Evolutionary conservation across 1,140 invertebrate species (phyloP).

Genomic region (Brachionus plicatilis): DNA sequence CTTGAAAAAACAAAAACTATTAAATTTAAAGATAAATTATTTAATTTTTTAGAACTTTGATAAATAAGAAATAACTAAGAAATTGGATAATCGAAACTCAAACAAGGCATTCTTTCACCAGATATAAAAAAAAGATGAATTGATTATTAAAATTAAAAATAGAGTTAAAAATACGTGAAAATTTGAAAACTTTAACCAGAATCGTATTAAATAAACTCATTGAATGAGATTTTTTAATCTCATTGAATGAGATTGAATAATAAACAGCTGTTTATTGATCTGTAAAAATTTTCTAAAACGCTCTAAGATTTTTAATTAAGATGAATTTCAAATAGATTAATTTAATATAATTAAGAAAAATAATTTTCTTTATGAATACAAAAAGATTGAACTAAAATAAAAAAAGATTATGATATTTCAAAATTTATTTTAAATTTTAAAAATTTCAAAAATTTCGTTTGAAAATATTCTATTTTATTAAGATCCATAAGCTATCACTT

Average conservation of each 20-base stretch:
- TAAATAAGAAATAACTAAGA: not conserved
- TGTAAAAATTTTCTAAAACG: not conserved
- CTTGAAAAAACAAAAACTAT: not conserved
- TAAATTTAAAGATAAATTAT: not conserved
- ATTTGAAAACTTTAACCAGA: not conserved
- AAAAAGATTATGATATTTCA: not conserved
- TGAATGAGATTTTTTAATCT: too few relatives aligned
- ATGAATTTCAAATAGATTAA: not conserved
- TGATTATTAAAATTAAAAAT: not conserved
- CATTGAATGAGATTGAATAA: not conserved
- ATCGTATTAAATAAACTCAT: not conserved
- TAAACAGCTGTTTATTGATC: not conserved
- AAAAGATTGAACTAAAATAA: not conserved
- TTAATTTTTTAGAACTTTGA: not conserved
- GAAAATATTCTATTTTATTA: not conserved
- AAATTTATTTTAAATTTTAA: not conserved
- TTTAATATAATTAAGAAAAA: not conserved
- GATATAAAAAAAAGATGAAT: not conserved
- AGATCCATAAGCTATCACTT: not conserved
- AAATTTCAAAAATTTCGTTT: not conserved
- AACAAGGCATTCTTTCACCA: not conserved
- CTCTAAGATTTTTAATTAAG: not conserved
- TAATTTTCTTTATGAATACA: not conserved
- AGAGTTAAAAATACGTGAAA: not conserved
- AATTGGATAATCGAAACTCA: not conserved